Evolutionary conservation across 2,888 invertebrate species (phyloP).

Genomic region (Leucozona laternaria): DNA sequence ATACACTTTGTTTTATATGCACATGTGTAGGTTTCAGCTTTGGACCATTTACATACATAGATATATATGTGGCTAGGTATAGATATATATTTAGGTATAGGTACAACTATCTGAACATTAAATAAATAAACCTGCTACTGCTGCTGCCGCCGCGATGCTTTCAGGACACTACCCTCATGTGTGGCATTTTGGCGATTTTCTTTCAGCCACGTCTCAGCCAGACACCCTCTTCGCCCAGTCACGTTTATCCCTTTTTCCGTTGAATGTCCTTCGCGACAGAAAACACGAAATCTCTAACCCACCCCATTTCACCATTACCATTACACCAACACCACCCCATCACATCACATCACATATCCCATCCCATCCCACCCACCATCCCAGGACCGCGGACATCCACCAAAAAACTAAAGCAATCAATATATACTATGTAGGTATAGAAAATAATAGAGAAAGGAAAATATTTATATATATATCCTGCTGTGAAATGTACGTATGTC

Average conservation of each 20-base stretch:
- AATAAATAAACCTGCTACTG: conserved; percentile 68
- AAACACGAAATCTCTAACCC: conserved; percentile 63
- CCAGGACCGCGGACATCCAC: conserved; percentile 61
- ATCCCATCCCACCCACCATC: conserved; percentile 25
- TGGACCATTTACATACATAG: conserved; percentile 22
- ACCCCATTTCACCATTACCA: conserved; percentile 13
- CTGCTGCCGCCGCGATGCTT: conserved; percentile 36
- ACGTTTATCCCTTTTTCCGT: conserved; percentile 71
- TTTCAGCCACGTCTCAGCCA: conserved; percentile 57
- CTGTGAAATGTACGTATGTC: conserved; percentile 66
- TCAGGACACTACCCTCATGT: conserved; percentile 70
- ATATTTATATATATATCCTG: conserved; percentile 63
- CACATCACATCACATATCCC: conserved; percentile 15
- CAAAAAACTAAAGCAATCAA: conserved; percentile 75
- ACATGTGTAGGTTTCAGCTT: conserved; percentile 22
- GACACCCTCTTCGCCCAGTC: conserved; percentile 53
- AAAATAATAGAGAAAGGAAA: conserved; percentile 74
- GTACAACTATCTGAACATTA: conserved; percentile 68
- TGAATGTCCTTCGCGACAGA: conserved; percentile 74
- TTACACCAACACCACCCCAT: conserved; percentile 10
- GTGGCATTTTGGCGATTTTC: conserved; percentile 73
- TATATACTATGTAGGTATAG: conserved; percentile 68
- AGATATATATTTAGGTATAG: conserved; percentile 4
- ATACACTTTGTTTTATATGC: conserved; percentile 10
- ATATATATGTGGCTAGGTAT: conserved; percentile 19